phyloP scores from a whole-genome alignment of 2,888 invertebrate species.

The Gymnocheta viridis region DNA sequence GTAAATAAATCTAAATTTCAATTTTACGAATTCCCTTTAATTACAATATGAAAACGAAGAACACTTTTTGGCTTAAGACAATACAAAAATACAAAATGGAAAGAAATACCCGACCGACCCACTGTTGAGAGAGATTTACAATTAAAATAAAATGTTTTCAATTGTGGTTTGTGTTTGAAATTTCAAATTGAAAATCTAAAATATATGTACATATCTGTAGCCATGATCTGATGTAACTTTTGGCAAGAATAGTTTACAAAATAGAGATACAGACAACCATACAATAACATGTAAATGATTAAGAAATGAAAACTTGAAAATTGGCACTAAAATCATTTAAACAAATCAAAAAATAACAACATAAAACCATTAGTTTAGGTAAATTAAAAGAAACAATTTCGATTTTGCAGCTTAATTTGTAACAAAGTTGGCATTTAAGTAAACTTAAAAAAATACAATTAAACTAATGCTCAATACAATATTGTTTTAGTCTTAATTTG shows the following conservation, averaged over 20 bases:
- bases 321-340: constrained; percentile 42
- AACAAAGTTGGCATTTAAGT: constrained; percentile 29
- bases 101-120: too few relatives aligned
- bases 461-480: constrained; percentile 42
- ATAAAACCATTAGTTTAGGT: background rate
- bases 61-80: constrained; percentile 3
- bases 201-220: background rate
- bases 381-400: background rate
- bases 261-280: constrained; percentile 2
- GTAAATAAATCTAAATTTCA: background rate
- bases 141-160: constrained; percentile 31
- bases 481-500: constrained; percentile 3
- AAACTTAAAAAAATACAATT: constrained; percentile 37
- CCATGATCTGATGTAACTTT: constrained; percentile 12
- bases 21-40: background rate
- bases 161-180: constrained; percentile 6
- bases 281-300: constrained; percentile 6
- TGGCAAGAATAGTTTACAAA: constrained; percentile 20
- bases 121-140: background rate
- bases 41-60: background rate
- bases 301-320: constrained; percentile 26
- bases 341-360: constrained; percentile 32
- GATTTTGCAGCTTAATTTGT: constrained; percentile 27
- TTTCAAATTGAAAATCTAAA: background rate
- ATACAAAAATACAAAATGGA: background rate